Conservation (phyloP, 2,797 vertebrate genomes). For the Sebastolobus alascanus region DNA sequence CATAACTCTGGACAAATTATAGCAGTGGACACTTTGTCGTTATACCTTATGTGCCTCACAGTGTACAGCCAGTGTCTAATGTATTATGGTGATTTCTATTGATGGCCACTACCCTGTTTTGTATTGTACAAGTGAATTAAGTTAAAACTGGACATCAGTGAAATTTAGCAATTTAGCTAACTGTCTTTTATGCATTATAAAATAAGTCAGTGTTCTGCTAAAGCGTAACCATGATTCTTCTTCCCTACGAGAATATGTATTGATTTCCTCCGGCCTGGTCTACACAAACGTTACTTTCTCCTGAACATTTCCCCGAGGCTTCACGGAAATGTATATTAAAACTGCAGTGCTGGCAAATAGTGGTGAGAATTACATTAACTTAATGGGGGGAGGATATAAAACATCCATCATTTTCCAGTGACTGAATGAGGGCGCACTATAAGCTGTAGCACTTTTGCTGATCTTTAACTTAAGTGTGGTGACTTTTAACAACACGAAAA, state of each 20-base stretch:
- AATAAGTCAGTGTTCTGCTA: constrained; percentile 12
- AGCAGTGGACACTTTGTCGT: not conserved
- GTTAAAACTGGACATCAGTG: not conserved
- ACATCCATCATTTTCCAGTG: constrained; percentile 63
- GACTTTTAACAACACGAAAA: constrained; percentile 31
- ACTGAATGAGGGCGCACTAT: constrained; percentile 54
- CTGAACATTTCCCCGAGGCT: constrained; percentile 41
- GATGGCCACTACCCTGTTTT: not conserved
- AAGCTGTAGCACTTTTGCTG: constrained; percentile 45
- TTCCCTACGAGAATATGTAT: constrained; percentile 33
- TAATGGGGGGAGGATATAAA: constrained; percentile 54
- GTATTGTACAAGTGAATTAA: not conserved
- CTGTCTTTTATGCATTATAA: not conserved
- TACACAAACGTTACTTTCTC: constrained; percentile 38
- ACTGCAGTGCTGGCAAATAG: constrained; percentile 73
- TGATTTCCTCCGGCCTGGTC: constrained; percentile 42
- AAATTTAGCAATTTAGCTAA: not conserved
- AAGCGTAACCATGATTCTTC: constrained; percentile 12
- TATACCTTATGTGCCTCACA: not conserved
- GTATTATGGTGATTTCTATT: constrained; percentile 13
- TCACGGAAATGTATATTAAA: constrained; percentile 49
- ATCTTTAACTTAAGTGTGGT: constrained; percentile 36
- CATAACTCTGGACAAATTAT: constrained; percentile 14
- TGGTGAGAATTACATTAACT: constrained; percentile 74
- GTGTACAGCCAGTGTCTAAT: not conserved